These are phyloP conservation scores for Brachionus sp. DNA, from an alignment of 1,140 invertebrate genomes.

Conservation along the genomic window DNA sequence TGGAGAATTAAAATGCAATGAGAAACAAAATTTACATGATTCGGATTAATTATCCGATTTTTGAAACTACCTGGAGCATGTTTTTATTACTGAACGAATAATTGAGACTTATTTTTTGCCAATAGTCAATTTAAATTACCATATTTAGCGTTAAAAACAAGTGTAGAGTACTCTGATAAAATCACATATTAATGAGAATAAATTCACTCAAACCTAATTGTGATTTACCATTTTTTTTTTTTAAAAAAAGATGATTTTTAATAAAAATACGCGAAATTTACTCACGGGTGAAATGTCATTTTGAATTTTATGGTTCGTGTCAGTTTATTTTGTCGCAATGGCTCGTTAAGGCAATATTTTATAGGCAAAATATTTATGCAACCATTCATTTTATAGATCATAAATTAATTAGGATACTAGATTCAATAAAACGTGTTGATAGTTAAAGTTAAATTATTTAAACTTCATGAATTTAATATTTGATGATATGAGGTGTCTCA, in stretches of 20 bases:
- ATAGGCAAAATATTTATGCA: background rate
- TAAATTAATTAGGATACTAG: background rate
- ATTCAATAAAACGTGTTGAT: background rate
- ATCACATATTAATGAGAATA: constrained; percentile 30
- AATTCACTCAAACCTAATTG: background rate
- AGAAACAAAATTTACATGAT: constrained; percentile 29
- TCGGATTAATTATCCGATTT: constrained; percentile 38
- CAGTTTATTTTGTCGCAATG: background rate
- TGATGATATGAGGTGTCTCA: too few relatives aligned
- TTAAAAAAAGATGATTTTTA: background rate
- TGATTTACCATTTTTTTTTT: background rate
- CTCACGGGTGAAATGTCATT: constrained; percentile 6
- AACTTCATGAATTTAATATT: background rate
- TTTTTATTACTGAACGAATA: constrained; percentile 15
- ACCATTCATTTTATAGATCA: background rate
- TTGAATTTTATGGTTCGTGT: background rate
- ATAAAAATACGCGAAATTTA: background rate
- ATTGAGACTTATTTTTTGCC: constrained; percentile 4
- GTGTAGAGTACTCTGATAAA: background rate
- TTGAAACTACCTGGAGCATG: constrained; percentile 40
- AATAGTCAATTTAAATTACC: constrained; percentile 15
- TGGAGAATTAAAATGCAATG: background rate
- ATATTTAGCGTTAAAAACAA: constrained; percentile 32
- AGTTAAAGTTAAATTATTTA: background rate
- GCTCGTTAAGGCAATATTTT: constrained; percentile 1